Base-by-base conservation (phyloP, 2,113 vertebrate genomes). In the Vidua chalybeata region DNA sequence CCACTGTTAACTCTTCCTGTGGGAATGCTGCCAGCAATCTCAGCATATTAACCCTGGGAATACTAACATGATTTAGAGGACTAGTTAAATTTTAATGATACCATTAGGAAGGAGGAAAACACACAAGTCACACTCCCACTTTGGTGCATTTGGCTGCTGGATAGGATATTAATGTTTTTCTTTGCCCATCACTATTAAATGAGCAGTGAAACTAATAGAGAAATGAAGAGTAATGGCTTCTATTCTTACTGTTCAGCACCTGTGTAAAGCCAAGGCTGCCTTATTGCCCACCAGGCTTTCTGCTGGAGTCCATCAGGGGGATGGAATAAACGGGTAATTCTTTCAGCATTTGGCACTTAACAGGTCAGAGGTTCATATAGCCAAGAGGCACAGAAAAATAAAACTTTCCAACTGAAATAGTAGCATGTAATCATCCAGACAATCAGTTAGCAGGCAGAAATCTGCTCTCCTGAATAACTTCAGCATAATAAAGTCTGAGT, bases 81-180 rank as follows among this genome's bases (percentile, higher is more conserved):
- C 91, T 96, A 93, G 90, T 97, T 96, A 96, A 96, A 94, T 88
- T 96, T 95, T 97, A 97, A 97, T 96, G 87, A 92, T 94, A 77
- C 82, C 90, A 97, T 97, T 97, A 96, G 81, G 78, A 96, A 95
- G 95, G 68, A 90, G 77, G 78, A 97, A 96, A 95, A 94, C 55
- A 88, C 78, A 55, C 15, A 0, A 89, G 66, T 55, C 80, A 43
- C 77, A 41, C 58, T 92, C 93, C 51, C 71, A 84, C 18, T 94
- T 85, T 55, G 58, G 68, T 62, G 63, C 64, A 74, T 78, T 76
- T 87, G 79, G 75, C 67, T 93, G 43, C 81, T 79, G 78, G 68
- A 86, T 64, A 30, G 59, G 58, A 76, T 76, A 87, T 76, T 78
- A 84, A 64, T 72, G 76, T 63, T 90, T 62, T 95, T 84, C 91